These are phyloP conservation scores for Acrocyrtus sp. DNA, from an alignment of 2,888 invertebrate species.

Conservation along the genomic window DNA sequence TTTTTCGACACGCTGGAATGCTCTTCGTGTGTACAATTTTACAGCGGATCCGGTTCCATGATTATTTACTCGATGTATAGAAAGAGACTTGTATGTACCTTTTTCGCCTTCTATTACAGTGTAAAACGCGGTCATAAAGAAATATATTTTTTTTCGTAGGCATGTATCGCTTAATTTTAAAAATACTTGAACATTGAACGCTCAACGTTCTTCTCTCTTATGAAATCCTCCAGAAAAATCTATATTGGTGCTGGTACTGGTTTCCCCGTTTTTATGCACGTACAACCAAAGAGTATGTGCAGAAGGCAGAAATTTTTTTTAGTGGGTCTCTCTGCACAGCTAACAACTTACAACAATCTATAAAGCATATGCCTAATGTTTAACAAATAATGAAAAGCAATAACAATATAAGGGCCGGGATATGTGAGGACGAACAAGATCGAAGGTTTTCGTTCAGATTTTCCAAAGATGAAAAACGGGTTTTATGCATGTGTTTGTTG, in stretches of 20 bases:
- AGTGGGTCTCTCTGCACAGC: too few relatives aligned
- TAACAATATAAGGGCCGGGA: slow-evolving; percentile 10
- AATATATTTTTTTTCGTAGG: too few relatives aligned
- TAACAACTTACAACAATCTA: background rate
- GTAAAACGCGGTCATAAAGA: too few relatives aligned
- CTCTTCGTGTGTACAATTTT: slow-evolving; percentile 42
- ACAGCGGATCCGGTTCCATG: slow-evolving; percentile 45
- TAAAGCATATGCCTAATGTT: slow-evolving; percentile 26
- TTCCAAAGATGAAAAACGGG: slow-evolving; percentile 49
- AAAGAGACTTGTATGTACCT: background rate
- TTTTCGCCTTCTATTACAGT: too few relatives aligned
- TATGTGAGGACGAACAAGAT: background rate
- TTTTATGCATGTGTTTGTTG: slow-evolving; percentile 23
- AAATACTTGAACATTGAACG: too few relatives aligned
- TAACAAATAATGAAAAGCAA: slow-evolving; percentile 41
- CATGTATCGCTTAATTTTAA: too few relatives aligned
- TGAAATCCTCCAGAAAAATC: too few relatives aligned
- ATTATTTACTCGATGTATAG: slow-evolving; percentile 12
- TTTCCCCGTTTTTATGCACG: too few relatives aligned
- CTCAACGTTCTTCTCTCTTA: too few relatives aligned
- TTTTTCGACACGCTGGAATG: slow-evolving; percentile 53
- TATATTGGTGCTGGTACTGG: too few relatives aligned
- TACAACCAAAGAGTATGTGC: too few relatives aligned
- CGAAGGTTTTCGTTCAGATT: slow-evolving; percentile 34
- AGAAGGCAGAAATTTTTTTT: too few relatives aligned